Conservation (phyloP, 2,797 vertebrate genomes). For the Karalla daura region DNA sequence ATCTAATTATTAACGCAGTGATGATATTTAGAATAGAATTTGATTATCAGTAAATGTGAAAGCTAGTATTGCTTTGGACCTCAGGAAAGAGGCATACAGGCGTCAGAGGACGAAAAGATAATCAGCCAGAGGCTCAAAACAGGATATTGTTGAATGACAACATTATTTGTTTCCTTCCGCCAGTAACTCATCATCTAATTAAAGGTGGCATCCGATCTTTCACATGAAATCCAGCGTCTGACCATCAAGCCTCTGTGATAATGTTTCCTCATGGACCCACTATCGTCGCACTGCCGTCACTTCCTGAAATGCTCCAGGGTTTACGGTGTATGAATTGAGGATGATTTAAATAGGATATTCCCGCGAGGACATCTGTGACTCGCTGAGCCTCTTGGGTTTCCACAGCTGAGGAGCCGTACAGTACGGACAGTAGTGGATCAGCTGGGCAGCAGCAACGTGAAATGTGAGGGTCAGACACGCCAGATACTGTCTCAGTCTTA, state of each 20-base stretch:
- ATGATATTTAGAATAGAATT: slow-evolving; percentile 8
- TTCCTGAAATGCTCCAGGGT: slow-evolving; percentile 55
- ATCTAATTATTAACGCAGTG: background rate
- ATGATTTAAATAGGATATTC: slow-evolving; percentile 62
- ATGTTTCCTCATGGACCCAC: slow-evolving; percentile 24
- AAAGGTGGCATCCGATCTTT: slow-evolving; percentile 73
- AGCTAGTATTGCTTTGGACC: slow-evolving; percentile 26
- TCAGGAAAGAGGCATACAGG: slow-evolving; percentile 21
- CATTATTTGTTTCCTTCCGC: slow-evolving; percentile 73
- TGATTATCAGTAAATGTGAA: slow-evolving; percentile 5
- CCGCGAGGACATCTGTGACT: slow-evolving; percentile 61
- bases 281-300: slow-evolving; percentile 44
- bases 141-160: slow-evolving; percentile 71
- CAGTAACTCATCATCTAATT: slow-evolving; percentile 74
- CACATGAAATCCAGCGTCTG: slow-evolving; percentile 63
- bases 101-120: slow-evolving; percentile 47
- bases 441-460: background rate
- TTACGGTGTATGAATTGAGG: slow-evolving; percentile 37
- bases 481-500: background rate
- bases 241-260: slow-evolving; percentile 64
- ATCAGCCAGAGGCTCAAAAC: slow-evolving; percentile 69
- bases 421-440: slow-evolving; percentile 37
- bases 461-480: background rate
- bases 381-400: slow-evolving; percentile 36
- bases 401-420: slow-evolving; percentile 39